Base-by-base conservation (phyloP, 1,140 invertebrate species). In the Palaemon carinicauda region DNA sequence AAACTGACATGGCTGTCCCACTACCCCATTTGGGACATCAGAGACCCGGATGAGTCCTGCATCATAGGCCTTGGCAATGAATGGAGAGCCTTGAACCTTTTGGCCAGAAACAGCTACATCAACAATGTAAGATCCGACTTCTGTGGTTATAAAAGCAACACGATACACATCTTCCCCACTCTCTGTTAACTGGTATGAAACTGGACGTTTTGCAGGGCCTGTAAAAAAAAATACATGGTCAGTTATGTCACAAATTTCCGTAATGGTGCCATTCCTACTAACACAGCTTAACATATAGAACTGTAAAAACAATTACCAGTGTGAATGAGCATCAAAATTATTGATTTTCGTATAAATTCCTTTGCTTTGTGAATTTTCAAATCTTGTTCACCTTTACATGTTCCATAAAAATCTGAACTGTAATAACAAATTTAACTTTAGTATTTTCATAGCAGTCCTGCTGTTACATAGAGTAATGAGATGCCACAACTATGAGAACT, bases 11-110 rank as follows among this genome's bases (percentile, higher is more conserved):
- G 96, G 95, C 92, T 98, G 96, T 89, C 97, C 96, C 24, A 98
- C 95, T 89, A 97, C 94, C 90, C 96, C 96, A 91, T 95, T 96
- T 41, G 92, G 91, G 69, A 98, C 96, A 92, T 98, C 97, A 54
- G 96, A 96, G 87, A 98, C 96, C 93, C 96, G 95, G 90, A 98
- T 98, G 71, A 97, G 93, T 88, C 95, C 96, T 88, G 96, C 95
- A 92, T 98, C 97, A 91, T 98, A 98, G 78, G 97, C 97, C 93
- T 98, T 98, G 88, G 96, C 96, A 80, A 97, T 94, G 69, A 98
- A 93, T 21, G 96, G 96, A 69, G 96, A 96, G 12, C 87, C 86
- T 31, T 88, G 82, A 33, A 89, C 89, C 77, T 97, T 96, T 91
- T 96, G 95, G 87, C 96, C 96, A 88, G 94, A 95, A 79, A 97